Base-by-base conservation (phyloP, 2,113 vertebrate species). In the Cygnus buccinator region DNA sequence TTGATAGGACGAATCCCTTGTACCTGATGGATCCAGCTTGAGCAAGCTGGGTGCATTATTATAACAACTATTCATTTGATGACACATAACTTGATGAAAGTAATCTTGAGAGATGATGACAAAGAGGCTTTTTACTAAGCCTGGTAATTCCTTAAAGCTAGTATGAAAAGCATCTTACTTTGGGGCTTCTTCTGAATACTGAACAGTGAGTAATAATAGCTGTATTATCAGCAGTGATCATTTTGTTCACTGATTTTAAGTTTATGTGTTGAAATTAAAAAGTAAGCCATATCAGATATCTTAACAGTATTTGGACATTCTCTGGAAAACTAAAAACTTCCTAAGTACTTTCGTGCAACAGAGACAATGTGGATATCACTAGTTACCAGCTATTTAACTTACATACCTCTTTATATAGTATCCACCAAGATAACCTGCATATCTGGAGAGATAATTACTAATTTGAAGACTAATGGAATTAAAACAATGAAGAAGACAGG, bases 71-170 rank as follows among this genome's bases (percentile, higher is more conserved):
- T 31, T 21, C 33, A 58, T 62, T 11, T 76, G 54, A 79, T 68
- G 75, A 58, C 75, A 70, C 18, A 26, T 10, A 76, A 29, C 33
- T 43, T 59, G 41, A 75, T 68, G 58, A 76, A 83, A 85, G 62
- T 15, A 61, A 58, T 37, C 58, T 11, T 21, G 73, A 91, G 37
- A 91, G 25, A 70, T 37, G 46, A 72, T 68, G 66, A 62, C 75
- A 93, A 67, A 79, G 55, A 78, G 13, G 23, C 9, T 87, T 90
- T 89, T 50, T 68, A 50, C 17, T 54, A 94, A 90, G 43, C 48
- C 39, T 66, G 41, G 12, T 35, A 65, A 79, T 76, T 78, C 54
- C 29, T 84, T 61, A 48, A 59, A 88, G 52, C 16, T 76, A 55
- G 3, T 5, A 20, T 33, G 79, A 84, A 73, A 73, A 11, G 29